Evolutionary conservation across 2,888 invertebrate genomes (phyloP).

Genomic region (Dermolepida albohirtum): DNA sequence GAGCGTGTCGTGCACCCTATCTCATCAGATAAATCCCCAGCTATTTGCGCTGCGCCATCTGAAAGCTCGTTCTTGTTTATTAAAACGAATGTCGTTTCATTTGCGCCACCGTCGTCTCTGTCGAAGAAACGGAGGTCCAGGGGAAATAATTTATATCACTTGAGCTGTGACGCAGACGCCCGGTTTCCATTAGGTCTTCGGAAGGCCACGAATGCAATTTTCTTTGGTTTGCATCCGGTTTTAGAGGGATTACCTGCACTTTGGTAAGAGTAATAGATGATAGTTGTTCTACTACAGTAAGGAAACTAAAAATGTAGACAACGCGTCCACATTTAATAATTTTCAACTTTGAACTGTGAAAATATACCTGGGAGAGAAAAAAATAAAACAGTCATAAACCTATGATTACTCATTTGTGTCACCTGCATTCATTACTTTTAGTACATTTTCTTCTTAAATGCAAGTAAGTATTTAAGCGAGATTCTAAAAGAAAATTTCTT

Average conservation of each 20-base stretch:
- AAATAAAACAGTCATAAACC: too few species aligned
- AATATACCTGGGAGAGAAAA: too few species aligned
- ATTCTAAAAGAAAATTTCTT: too few species aligned
- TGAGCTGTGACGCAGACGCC: slow-evolving; percentile 10
- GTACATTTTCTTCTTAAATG: too few species aligned
- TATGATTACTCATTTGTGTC: too few species aligned
- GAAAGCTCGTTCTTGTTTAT: slow-evolving; percentile 30
- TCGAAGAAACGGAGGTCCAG: neutral
- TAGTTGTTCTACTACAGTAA: neutral
- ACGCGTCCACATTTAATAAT: slow-evolving; percentile 1
- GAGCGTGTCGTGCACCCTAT: slow-evolving; percentile 7
- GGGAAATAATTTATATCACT: slow-evolving; percentile 26
- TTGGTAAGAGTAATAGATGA: neutral
- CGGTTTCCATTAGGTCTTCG: slow-evolving; percentile 19
- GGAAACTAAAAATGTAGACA: slow-evolving; percentile 7
- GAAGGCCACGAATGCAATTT: slow-evolving; percentile 22
- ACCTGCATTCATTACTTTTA: too few species aligned
- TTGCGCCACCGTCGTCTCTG: slow-evolving; percentile 25
- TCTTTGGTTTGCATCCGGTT: slow-evolving; percentile 20
- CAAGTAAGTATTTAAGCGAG: too few species aligned
- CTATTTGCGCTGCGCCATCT: slow-evolving; percentile 14
- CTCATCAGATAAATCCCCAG: slow-evolving; percentile 24
- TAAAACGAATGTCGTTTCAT: slow-evolving; percentile 33
- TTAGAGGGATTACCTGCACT: slow-evolving; percentile 12
- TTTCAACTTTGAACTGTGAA: too few species aligned